Evolutionary conservation across 2,797 vertebrate species (phyloP).

Genomic region (Betta splendens): DNA sequence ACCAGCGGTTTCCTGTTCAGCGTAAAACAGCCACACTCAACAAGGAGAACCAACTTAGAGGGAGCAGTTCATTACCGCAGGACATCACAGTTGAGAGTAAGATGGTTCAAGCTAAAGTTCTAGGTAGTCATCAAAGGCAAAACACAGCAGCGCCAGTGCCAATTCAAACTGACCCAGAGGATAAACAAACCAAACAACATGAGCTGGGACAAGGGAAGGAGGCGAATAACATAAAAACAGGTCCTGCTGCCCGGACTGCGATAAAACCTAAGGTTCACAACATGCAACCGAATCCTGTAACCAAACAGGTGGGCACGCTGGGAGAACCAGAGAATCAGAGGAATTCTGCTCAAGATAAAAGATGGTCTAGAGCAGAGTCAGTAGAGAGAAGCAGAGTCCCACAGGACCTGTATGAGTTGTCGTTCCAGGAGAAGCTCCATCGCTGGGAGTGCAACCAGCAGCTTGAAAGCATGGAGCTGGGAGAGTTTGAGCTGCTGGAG

Average conservation of each 20-base stretch:
- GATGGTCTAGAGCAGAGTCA: neutral
- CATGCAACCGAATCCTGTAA: conserved; percentile 67
- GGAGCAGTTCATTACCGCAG: conserved; percentile 16
- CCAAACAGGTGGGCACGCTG: conserved; percentile 31
- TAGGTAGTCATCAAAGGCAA: conserved; percentile 75
- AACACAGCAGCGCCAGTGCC: conserved; percentile 47
- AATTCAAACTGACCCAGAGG: neutral
- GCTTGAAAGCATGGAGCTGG: conserved; percentile 88
- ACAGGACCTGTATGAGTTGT: conserved; percentile 85
- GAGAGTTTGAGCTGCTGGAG: conserved; percentile 96
- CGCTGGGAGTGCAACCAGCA: conserved; percentile 86
- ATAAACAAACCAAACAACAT: conserved; percentile 15
- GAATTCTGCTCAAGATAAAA: neutral
- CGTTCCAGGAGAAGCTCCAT: conserved; percentile 86
- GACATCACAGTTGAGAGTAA: conserved; percentile 67
- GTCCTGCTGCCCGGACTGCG: neutral
- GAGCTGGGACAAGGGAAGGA: conserved; percentile 12
- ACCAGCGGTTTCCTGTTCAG: conserved; percentile 71
- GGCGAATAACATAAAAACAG: conserved; percentile 8
- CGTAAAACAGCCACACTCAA: conserved; percentile 83
- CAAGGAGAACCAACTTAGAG: conserved; percentile 78
- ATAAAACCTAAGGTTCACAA: conserved; percentile 36
- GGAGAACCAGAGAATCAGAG: neutral
- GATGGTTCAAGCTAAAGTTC: conserved; percentile 56
- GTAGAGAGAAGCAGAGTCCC: conserved; percentile 12